Evolutionary conservation across 2,888 invertebrate species (phyloP), one percentile per base, ranked within the genome.

Genomic region (Dicyrtoma fusca): DNA sequence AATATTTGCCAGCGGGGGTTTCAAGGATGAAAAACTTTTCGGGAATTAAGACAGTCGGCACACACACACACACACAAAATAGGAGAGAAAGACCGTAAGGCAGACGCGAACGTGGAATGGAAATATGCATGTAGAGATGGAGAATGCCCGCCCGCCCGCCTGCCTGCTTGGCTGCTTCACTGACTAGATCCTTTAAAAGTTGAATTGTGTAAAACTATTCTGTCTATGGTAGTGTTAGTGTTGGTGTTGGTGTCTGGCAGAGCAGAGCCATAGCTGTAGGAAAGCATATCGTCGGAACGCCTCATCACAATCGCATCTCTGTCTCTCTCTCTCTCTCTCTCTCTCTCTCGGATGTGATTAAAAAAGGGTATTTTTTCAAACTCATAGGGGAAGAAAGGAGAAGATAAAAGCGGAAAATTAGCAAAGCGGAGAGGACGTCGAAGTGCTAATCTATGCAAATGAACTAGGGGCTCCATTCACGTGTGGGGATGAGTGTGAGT

Each of bases 371-470:
- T 34, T 69, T 49, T 61, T 61, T 34, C 65, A 21, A 63, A 62
- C 53, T 26, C 23, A 23, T 13, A 55, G 69, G 74, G 76, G 71
- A 72, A 74, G 61, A 69, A 70, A 49, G 63, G 62, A 74, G 75
- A 69, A 78, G 71, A 76, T 76, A 76, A 77, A 77, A 77, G 78
- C 77, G 76, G 78, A 78, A 78, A 78, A 78, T 78, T 78, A 78
- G 78, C 76, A 77, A 78, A 74, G 76, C 74, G 75, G 68, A 75
- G 77, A 77, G 76, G 75, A 75, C 75, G 76, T 72, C 72, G 73
- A 77, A 78, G 78, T 78, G 78, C 76, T 78, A 78, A 78, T 78
- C 78, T 78, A 78, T 78, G 78, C 73, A 78, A 78, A 78, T 78
- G 78, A 78, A 72, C 68, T 68, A 69, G 74, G 76, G 73, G 75